These are phyloP conservation scores for Thermophis baileyi DNA, from an alignment of 2,113 vertebrate genomes.

Conservation along the genomic window DNA sequence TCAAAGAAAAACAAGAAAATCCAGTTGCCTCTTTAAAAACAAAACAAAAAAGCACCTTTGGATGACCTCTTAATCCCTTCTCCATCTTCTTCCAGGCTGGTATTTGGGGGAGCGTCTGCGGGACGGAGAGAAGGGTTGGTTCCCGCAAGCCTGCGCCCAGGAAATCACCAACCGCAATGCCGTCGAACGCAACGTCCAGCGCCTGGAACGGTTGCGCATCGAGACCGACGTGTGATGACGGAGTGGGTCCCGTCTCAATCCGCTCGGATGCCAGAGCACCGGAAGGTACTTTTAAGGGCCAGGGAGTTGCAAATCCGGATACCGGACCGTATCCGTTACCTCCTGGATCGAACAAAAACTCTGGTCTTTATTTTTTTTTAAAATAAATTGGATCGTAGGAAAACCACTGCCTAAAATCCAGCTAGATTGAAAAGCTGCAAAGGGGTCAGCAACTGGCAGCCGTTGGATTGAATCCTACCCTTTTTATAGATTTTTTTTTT, in stretches of 20 bases:
- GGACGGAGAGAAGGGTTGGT: slow-evolving; percentile 89
- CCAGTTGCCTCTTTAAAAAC: too few species aligned
- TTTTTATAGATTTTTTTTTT: neutral
- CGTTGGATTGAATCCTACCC: neutral
- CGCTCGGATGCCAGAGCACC: rapidly evolving
- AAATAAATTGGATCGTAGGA: neutral
- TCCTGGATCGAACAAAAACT: neutral
- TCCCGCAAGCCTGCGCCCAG: slow-evolving; percentile 78
- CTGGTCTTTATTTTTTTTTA: neutral
- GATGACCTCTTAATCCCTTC: too few species aligned
- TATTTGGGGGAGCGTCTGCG: slow-evolving; percentile 83
- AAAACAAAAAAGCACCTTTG: too few species aligned
- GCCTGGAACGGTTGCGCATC: slow-evolving; percentile 87
- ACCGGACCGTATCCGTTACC: rapidly evolving
- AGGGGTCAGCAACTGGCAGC: neutral
- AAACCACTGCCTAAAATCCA: neutral
- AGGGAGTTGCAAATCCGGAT: rapidly evolving
- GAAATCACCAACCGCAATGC: slow-evolving; percentile 80
- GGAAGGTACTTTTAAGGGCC: neutral
- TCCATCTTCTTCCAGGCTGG: slow-evolving; percentile 69
- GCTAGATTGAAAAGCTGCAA: neutral
- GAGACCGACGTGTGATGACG: slow-evolving; percentile 77
- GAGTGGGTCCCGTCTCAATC: rapidly evolving
- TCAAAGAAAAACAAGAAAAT: too few species aligned
- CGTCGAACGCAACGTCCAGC: slow-evolving; percentile 82